phyloP scores from a whole-genome alignment of 1,140 invertebrate species.

The Zaprionus kolodkinae region DNA sequence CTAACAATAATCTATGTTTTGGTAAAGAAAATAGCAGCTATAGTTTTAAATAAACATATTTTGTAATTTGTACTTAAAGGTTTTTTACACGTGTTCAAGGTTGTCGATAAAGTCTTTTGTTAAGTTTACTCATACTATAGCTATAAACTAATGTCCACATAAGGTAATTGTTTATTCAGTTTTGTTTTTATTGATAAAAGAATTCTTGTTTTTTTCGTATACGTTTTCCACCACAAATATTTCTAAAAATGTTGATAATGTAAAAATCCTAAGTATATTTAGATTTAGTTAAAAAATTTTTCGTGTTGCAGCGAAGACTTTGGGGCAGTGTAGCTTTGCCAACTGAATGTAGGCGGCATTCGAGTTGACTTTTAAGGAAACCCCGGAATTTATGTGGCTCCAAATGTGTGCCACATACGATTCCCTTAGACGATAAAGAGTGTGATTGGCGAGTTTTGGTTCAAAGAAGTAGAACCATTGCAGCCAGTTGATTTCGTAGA shows the following conservation, averaged over 20 bases:
- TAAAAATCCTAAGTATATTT: too few relatives aligned
- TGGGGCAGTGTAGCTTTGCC: constrained; percentile 1
- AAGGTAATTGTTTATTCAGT: not conserved
- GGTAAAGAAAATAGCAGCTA: too few relatives aligned
- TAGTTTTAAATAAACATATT: too few relatives aligned
- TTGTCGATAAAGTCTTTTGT: not conserved
- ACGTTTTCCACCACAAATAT: not conserved
- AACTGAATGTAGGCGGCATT: constrained; percentile 62
- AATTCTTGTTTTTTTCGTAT: too few relatives aligned
- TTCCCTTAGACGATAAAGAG: not conserved
- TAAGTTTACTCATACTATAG: not conserved
- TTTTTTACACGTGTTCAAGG: not conserved
- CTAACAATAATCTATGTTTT: too few relatives aligned
- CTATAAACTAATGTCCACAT: not conserved
- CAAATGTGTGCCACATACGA: constrained; percentile 8
- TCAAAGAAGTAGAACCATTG: not conserved
- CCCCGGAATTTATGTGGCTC: not conserved
- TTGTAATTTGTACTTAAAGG: too few relatives aligned
- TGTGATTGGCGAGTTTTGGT: not conserved
- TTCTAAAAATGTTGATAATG: not conserved
- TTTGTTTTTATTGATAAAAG: not conserved
- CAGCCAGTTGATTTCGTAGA: not conserved
- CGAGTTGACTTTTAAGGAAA: not conserved
- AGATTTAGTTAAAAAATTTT: not conserved
- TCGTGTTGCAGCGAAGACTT: not conserved